A percentile compares a stretch with the other conserved stretches of the same genome.
These are phyloP conservation scores for Vicugna pacos DNA, from an alignment of 2,113 vertebrate genomes.

Conservation along the genomic window DNA sequence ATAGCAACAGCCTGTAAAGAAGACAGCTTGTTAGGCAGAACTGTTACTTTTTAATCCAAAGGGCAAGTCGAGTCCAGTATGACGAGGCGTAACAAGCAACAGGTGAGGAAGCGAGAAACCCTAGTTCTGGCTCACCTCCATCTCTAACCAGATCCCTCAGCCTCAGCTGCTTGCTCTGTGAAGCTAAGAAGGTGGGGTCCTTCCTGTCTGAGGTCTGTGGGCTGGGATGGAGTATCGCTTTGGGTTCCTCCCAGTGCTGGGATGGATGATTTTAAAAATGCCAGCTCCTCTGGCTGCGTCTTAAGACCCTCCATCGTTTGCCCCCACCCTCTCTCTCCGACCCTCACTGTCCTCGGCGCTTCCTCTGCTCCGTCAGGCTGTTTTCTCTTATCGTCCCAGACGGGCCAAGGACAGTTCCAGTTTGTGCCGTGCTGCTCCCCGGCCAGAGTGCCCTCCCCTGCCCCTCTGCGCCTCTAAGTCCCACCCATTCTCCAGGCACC, in stretches of 20 bases:
- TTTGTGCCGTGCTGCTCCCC: neutral
- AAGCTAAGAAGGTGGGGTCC: neutral
- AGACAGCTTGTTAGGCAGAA: constrained; percentile 41
- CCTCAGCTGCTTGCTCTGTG: neutral
- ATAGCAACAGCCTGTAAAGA: constrained; percentile 74
- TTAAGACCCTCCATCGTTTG: neutral
- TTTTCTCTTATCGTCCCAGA: neutral
- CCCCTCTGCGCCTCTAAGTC: neutral
- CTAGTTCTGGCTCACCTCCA: neutral
- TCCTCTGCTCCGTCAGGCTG: neutral
- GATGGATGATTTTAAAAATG: neutral
- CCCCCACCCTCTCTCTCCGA: neutral
- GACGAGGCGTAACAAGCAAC: neutral
- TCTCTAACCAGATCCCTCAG: neutral
- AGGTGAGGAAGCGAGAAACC: neutral
- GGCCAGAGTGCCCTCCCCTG: too few species aligned
- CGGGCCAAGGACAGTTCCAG: accelerated
- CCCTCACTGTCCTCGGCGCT: neutral
- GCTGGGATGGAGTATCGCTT: neutral
- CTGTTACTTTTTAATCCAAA: constrained; percentile 59
- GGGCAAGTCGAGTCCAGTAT: neutral
- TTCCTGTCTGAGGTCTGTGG: constrained; percentile 14
- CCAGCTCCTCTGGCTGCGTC: neutral
- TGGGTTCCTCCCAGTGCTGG: neutral
- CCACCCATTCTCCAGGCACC: neutral